Percentiles rank a stretch among this genome's conserved stretches.
These are phyloP conservation scores for Cyanistes caeruleus DNA, from an alignment of 2,113 vertebrate species.

Conservation along the genomic window DNA sequence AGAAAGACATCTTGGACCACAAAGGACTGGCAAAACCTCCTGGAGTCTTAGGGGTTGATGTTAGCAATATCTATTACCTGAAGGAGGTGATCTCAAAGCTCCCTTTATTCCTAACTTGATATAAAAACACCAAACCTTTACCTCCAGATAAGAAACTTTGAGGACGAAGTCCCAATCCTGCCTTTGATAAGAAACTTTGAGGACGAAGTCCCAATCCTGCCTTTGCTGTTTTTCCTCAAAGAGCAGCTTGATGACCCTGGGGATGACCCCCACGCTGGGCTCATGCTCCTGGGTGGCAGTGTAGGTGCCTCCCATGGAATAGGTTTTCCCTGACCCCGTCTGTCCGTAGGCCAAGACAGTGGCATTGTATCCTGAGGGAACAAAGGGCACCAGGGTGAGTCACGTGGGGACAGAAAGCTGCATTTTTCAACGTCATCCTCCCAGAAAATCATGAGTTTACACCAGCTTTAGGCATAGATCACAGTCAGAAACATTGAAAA, in stretches of 20 bases:
- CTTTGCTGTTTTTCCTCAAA: constrained; percentile 84
- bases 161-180: constrained; percentile 82
- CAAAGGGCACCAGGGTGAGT: not conserved
- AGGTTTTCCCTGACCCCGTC: constrained; percentile 95
- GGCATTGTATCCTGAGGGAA: constrained; percentile 88
- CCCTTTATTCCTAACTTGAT: not conserved
- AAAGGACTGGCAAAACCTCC: not conserved
- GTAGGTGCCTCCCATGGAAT: constrained; percentile 94
- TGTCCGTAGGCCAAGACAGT: constrained; percentile 95
- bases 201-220: constrained; percentile 80
- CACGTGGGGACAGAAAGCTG: not conserved
- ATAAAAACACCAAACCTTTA: constrained; percentile 49
- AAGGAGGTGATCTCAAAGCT: not conserved
- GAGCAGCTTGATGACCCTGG: constrained; percentile 86
- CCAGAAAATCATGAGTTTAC: not conserved
- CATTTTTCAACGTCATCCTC: not conserved
- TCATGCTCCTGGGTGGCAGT: constrained; percentile 88
- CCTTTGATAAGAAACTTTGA: constrained; percentile 87
- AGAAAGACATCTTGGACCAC: not conserved
- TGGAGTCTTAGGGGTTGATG: not conserved
- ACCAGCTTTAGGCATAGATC: not conserved
- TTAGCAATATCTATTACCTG: not conserved
- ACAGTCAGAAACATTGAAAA: accelerated
- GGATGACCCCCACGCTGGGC: constrained; percentile 89
- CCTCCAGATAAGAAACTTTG: constrained; percentile 93